A percentile compares a stretch with the other conserved stretches of the same genome.
These are phyloP conservation scores for Brachionus angularis DNA, from an alignment of 1,140 invertebrate species.

Conservation along the genomic window DNA sequence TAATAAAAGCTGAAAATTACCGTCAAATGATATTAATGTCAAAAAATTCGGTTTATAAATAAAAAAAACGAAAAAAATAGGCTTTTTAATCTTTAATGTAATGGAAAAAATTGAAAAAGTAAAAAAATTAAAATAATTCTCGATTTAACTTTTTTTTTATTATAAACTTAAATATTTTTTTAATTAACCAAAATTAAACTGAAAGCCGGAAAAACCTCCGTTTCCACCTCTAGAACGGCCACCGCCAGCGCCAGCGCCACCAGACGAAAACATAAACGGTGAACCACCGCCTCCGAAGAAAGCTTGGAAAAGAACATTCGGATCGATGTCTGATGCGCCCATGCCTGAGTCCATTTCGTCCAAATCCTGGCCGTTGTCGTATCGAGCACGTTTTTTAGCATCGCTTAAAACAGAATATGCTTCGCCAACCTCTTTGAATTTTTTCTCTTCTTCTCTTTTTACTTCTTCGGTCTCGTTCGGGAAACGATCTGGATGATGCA, in stretches of 20 bases:
- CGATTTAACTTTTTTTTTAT: not conserved
- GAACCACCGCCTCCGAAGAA: constrained; percentile 65
- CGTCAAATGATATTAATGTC: no score
- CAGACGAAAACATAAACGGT: constrained; percentile 2
- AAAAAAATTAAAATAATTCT: not conserved
- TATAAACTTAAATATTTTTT: not conserved
- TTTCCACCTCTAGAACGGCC: constrained; percentile 46
- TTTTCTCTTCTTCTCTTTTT: constrained; percentile 80
- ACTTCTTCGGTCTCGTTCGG: constrained; percentile 80
- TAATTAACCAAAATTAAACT: constrained; percentile 2
- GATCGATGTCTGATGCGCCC: constrained; percentile 66
- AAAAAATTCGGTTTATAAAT: no score
- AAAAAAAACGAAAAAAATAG: no score
- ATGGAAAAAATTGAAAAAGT: no score
- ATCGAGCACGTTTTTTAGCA: constrained; percentile 53
- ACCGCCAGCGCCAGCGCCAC: constrained; percentile 56
- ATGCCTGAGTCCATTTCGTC: constrained; percentile 48
- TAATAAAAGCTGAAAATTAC: no score
- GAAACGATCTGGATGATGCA: constrained; percentile 93
- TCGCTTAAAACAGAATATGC: constrained; percentile 57
- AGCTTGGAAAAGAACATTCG: constrained; percentile 71
- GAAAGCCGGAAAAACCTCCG: constrained; percentile 47
- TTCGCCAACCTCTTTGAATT: constrained; percentile 58
- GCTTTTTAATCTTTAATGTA: no score
- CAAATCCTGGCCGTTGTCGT: constrained; percentile 56